Conservation (phyloP, 2,888 invertebrate genomes). For the Drosophila nigricruria region DNA sequence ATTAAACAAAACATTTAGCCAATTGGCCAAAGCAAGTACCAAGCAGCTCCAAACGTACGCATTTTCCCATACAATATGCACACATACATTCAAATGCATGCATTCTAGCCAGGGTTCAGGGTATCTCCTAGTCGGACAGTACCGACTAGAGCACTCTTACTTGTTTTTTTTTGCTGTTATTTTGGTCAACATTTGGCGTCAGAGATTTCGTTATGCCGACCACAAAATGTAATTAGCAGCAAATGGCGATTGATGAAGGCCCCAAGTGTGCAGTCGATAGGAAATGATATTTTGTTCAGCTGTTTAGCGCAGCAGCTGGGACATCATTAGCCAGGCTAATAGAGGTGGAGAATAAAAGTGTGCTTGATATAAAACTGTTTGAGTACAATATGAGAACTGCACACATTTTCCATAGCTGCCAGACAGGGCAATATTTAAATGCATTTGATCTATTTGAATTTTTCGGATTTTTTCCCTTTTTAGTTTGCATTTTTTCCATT, state of each 20-base stretch:
- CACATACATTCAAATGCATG: too few species aligned
- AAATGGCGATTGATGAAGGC: conserved; percentile 60
- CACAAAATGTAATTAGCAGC: conserved; percentile 81
- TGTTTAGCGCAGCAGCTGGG: conserved; percentile 5
- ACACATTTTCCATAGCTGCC: background rate
- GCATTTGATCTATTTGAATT: conserved; percentile 11
- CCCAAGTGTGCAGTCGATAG: background rate
- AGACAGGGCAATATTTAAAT: conserved; percentile 35
- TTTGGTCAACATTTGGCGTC: conserved; percentile 26
- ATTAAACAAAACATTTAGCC: too few species aligned
- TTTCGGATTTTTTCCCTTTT: background rate
- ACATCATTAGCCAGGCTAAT: conserved; percentile 30
- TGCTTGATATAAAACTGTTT: background rate
- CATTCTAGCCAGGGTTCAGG: too few species aligned
- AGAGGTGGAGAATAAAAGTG: background rate
- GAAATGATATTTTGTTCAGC: background rate
- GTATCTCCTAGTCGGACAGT: background rate
- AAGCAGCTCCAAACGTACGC: too few species aligned
- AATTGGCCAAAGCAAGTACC: too few species aligned
- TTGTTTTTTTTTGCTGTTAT: conserved; percentile 6
- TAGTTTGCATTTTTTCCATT: background rate
- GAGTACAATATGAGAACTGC: background rate
- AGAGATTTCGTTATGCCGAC: conserved; percentile 75
- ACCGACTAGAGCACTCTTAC: too few species aligned
- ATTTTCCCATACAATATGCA: too few species aligned